A percentile compares a stretch with the other conserved stretches of the same genome.
Conservation (phyloP, 2,797 vertebrate species). For the Platalea minor region DNA sequence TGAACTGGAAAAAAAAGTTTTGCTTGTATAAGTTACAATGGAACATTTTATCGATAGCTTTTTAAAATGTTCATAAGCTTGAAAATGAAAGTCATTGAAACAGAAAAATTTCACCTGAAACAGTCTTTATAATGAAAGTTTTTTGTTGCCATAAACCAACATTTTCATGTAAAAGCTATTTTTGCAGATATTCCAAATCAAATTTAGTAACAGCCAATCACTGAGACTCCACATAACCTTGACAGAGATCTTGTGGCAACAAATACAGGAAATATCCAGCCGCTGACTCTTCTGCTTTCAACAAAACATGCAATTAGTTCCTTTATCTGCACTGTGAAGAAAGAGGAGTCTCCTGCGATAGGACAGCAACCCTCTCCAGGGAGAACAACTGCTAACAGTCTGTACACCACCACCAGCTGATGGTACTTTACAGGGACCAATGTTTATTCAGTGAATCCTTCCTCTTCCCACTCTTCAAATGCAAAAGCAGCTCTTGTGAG, state of each 20-base stretch:
- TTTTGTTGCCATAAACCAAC: background rate
- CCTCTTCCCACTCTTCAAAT: background rate
- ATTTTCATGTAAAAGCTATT: background rate
- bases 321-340: background rate
- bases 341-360: background rate
- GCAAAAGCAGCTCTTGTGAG: background rate
- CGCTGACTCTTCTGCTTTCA: background rate
- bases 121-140: background rate
- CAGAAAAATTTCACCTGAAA: background rate
- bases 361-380: background rate
- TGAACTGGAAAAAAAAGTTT: background rate
- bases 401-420: background rate
- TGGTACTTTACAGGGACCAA: background rate
- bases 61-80: background rate
- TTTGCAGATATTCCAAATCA: background rate
- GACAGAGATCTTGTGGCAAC: background rate
- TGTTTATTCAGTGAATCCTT: background rate
- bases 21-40: background rate
- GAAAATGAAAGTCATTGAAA: background rate
- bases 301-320: background rate
- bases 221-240: background rate
- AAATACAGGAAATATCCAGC: background rate
- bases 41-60: background rate
- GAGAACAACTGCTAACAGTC: background rate
- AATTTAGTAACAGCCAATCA: background rate